Conservation (phyloP, 2,113 vertebrate genomes). For the Rhizomys pruinosus region DNA sequence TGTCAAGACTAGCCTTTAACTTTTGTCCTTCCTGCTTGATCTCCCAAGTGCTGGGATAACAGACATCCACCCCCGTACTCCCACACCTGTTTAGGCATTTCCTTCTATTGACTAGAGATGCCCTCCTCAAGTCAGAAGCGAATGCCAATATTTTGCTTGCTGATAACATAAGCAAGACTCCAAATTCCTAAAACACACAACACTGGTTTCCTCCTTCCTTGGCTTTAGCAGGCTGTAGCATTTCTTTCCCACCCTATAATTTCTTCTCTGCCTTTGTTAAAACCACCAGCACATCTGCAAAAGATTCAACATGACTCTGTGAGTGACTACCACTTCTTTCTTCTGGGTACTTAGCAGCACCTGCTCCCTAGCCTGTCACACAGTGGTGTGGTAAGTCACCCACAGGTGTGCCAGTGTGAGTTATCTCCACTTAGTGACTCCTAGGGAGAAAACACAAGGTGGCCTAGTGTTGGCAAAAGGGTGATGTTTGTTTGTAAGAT, state of each 20-base stretch:
- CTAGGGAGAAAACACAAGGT: not conserved
- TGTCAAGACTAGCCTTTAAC: not conserved
- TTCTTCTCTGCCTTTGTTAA: constrained; percentile 70
- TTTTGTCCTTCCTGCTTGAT: not conserved
- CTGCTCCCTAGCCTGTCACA: not conserved
- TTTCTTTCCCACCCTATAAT: constrained; percentile 76
- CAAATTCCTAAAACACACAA: constrained; percentile 82
- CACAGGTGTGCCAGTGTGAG: not conserved
- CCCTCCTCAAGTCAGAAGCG: constrained; percentile 83
- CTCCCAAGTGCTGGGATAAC: not conserved
- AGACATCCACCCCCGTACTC: not conserved
- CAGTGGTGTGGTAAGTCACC: not conserved
- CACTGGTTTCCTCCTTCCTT: constrained; percentile 80
- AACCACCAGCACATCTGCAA: constrained; percentile 68
- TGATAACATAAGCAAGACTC: constrained; percentile 84
- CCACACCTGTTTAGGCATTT: constrained; percentile 81
- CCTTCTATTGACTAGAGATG: constrained; percentile 85
- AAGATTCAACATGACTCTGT: constrained; percentile 55
- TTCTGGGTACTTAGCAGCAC: not conserved
- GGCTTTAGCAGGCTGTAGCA: constrained; percentile 75
- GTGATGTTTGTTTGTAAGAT: not conserved
- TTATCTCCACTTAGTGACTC: not conserved
- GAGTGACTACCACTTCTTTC: constrained; percentile 59
- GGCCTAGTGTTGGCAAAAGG: not conserved
- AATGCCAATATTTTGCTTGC: constrained; percentile 87